These are phyloP conservation scores for Colletes gigas DNA, from an alignment of 1,140 invertebrate genomes.

Conservation along the genomic window DNA sequence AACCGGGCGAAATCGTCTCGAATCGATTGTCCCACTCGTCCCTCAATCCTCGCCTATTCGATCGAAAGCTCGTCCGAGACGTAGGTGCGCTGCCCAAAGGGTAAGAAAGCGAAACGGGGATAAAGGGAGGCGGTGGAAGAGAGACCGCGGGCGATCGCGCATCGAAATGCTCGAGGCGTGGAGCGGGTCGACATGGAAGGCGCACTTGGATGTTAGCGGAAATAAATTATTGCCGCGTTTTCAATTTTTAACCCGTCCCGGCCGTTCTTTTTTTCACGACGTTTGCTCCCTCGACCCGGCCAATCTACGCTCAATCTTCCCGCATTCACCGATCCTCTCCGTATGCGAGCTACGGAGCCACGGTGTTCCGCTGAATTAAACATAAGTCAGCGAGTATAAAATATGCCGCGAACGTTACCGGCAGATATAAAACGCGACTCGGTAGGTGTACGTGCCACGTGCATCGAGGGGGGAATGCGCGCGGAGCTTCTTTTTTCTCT, in stretches of 20 bases:
- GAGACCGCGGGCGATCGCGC: conserved; percentile 36
- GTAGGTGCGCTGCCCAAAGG: not conserved
- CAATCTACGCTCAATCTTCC: conserved; percentile 67
- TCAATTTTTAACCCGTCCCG: conserved; percentile 50
- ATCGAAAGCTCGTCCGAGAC: not conserved
- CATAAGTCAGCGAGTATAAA: conserved; percentile 72
- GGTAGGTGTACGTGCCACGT: conserved; percentile 51
- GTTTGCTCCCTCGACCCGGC: conserved; percentile 49
- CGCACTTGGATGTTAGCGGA: conserved; percentile 49
- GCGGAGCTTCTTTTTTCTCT: not conserved
- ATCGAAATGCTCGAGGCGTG: conserved; percentile 51
- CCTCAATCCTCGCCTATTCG: not conserved
- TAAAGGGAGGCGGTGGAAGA: not conserved
- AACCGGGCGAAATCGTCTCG: not conserved
- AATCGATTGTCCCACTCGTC: not conserved
- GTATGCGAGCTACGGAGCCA: conserved; percentile 61
- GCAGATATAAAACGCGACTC: conserved; percentile 60
- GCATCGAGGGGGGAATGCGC: conserved; percentile 22
- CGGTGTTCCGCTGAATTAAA: conserved; percentile 72
- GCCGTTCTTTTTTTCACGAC: conserved; percentile 41
- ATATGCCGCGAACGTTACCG: conserved; percentile 70
- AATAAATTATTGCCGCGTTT: conserved; percentile 54
- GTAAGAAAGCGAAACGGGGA: not conserved
- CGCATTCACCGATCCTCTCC: conserved; percentile 55
- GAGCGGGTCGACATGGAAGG: conserved; percentile 44